phyloP scores from a whole-genome alignment of 2,113 vertebrate species.

The Dissostichus mawsoni region DNA sequence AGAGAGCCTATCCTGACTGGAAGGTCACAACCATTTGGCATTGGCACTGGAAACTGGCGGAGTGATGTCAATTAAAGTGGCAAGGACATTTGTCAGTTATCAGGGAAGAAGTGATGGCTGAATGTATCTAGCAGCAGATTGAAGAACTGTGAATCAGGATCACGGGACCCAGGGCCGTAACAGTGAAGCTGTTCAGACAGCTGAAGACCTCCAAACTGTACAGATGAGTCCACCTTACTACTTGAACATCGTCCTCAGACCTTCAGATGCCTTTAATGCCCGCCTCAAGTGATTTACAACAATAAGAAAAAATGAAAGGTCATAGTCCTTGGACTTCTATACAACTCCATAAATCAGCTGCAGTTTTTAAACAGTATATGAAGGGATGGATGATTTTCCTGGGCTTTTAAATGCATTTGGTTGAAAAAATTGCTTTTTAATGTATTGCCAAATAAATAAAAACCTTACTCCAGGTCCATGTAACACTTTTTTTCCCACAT shows the following conservation, averaged over 20 bases:
- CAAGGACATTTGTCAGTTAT: not conserved
- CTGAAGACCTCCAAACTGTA: not conserved
- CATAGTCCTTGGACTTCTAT: not conserved
- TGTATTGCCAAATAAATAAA: not conserved
- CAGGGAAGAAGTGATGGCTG: not conserved
- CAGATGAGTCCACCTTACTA: not conserved
- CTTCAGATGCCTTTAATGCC: not conserved
- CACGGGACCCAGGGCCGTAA: not conserved
- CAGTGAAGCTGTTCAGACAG: not conserved
- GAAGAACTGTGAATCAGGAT: not conserved
- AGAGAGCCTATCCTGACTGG: slow-evolving; percentile 58
- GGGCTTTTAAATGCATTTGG: not conserved
- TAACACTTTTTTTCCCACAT: not conserved
- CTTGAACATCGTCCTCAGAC: not conserved
- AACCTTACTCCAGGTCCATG: not conserved
- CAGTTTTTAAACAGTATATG: not conserved
- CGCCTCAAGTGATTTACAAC: not conserved
- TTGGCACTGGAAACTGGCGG: slow-evolving; percentile 69
- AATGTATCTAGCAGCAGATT: not conserved
- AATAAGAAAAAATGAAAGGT: not conserved
- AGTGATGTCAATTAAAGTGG: slow-evolving; percentile 23
- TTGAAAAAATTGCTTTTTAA: not conserved
- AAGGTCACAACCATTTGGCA: slow-evolving; percentile 74
- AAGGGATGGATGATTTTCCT: not conserved
- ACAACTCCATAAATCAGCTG: not conserved